phyloP scores from a whole-genome alignment of 2,113 vertebrate genomes.

The Oostethus manadensis region DNA sequence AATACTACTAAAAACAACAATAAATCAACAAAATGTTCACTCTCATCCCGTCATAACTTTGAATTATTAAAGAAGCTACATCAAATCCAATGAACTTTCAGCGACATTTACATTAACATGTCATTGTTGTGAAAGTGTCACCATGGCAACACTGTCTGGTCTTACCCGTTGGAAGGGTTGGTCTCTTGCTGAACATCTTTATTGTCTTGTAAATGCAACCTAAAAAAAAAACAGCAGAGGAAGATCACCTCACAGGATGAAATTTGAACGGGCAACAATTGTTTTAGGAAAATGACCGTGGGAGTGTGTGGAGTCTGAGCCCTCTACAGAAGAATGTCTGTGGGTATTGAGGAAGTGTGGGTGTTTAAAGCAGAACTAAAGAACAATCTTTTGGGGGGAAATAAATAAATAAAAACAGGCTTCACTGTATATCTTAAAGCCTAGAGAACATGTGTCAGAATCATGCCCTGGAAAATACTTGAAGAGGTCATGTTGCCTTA shows the following conservation, averaged over 20 bases:
- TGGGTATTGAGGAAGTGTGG: background rate
- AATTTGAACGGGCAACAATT: conserved; percentile 46
- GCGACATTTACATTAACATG: background rate
- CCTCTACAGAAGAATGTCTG: background rate
- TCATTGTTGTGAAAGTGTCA: background rate
- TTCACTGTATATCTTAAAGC: too few relatives aligned
- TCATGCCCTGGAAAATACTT: too few relatives aligned
- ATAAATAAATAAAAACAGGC: too few relatives aligned
- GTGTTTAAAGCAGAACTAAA: background rate
- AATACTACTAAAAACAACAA: background rate
- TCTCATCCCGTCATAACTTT: background rate
- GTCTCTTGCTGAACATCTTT: conserved; percentile 39
- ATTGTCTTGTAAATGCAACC: conserved; percentile 58
- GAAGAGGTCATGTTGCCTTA: too few relatives aligned
- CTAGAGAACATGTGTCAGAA: too few relatives aligned
- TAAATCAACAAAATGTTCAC: background rate
- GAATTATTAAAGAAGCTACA: conserved; percentile 12
- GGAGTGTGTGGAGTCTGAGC: conserved; percentile 31
- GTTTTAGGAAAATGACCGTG: conserved; percentile 48
- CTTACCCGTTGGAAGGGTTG: conserved; percentile 55
- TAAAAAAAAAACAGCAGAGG: conserved; percentile 48
- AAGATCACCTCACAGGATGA: conserved; percentile 23
- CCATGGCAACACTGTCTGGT: background rate
- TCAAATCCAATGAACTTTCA: background rate
- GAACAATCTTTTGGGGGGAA: background rate